Evolutionary conservation across 1,140 invertebrate genomes (phyloP), one percentile per base, ranked within the genome.

Genomic region (Drosophila burlai): DNA sequence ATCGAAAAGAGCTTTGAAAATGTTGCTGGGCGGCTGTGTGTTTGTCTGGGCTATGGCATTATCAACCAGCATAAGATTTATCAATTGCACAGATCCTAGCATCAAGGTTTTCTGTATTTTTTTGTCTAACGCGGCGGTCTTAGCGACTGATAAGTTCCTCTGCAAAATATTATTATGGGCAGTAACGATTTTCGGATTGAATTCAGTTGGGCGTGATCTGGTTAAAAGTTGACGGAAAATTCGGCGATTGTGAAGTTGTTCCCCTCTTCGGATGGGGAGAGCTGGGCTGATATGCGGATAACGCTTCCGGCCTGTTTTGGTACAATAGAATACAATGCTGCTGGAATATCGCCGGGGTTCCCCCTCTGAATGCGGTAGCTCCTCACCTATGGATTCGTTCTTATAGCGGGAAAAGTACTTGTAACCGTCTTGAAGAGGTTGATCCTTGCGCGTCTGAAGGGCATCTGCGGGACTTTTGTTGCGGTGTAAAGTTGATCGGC

Each of bases 291-390:
- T 16, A 13, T 16, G 29, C 2, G 21, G 9, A 66, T 36, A 66
- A 29, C 58, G 63, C 29, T 63, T 66, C 4, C 16, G 45, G 2
- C 63, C 63, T 21, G 63, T 63, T 36, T n/a, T 6, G 16, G 21
- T 63, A 7, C 58, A 63, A 16, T 36, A 66, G 21, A 15, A 11
- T 11, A 57, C 54, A 16, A n/a, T 6, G 54, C 1, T 21, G 0
- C 15, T 34, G 8, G 15, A 40, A 38, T 24, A 2, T 38, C 2
- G 34, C 9, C 1, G 34, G 1, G 29, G n/a, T 7, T 52, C n/a
- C 9, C 1, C 11, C 21, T 47, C 21, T 7, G 3, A 9, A 1
- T 16, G 21, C 8, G 46, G 21, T 8, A 26, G 6, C 3, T 9
- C 10, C 36, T 31, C 52, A 2, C 10, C 15, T 13, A n/a, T 21